Base-by-base conservation (phyloP, 2,113 vertebrate genomes). In the Lynx canadensis region DNA sequence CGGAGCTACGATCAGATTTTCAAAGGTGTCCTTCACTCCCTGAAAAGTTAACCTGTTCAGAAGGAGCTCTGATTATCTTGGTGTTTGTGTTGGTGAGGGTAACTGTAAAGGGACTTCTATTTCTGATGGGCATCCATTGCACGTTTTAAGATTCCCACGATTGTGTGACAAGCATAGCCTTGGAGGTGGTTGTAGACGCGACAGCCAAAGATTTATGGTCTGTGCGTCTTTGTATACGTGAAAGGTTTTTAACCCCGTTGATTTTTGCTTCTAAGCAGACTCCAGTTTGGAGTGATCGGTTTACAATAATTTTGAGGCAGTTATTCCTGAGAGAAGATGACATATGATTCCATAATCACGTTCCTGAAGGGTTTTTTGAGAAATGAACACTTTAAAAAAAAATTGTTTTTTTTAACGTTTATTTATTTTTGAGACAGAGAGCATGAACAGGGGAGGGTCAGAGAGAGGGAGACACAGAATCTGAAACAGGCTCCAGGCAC, bases 351-450 rank as follows among this genome's bases (percentile, higher is more conserved):
- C 29, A 38, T 65, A 38, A n/a, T 95, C n/a, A 63, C 69, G 65
- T 94, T 94, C 83, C 80, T 84, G 25, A 95, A 88, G 57, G 5
- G 45, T 80, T 87, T 96, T 87, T 94, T 95, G 38, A 96, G 63
- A 95, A 36, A 29, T 57, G 48, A 78, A 63, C 81, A 48, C 7
- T 36, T 79, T 68, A 45, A 45, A 45, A 45, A 45, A 45, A 45
- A 9, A 0, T 45, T 41, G 1, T 41, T 45, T 45, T 45, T 45
- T 45, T 45, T 45, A 45, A 45, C 45, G 1, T 45, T 45, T 45
- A 45, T 45, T 45, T 45, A 45, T 45, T 45, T 45, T 45, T 45
- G 7, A 9, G 45, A 45, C 45, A 45, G 45, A 45, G 45, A 9
- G 45, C 45, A 45, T 45, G 45, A 45, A 45, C 7, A 9, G 45